A percentile compares a stretch with the other conserved stretches of the same genome.
phyloP scores from a whole-genome alignment of 2,797 vertebrate genomes.

The Aselliscus stoliczkanus region DNA sequence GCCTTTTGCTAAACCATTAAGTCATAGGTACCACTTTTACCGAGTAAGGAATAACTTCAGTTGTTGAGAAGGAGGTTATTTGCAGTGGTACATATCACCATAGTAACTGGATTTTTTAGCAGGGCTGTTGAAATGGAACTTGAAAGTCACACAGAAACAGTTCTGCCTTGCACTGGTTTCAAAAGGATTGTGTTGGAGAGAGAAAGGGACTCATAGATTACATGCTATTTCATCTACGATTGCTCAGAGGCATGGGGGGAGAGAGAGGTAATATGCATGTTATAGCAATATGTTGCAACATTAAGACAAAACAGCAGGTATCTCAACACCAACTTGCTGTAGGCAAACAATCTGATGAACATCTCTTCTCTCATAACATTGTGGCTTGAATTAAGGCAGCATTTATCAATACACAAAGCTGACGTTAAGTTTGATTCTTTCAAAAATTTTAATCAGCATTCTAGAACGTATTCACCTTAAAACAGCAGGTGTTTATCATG shows the following conservation, averaged over 20 bases:
- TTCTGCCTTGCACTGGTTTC: background rate
- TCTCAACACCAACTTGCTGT: background rate
- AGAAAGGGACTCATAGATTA: background rate
- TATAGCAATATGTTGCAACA: background rate
- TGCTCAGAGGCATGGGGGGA: background rate
- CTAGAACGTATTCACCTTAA: background rate
- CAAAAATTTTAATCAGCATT: background rate
- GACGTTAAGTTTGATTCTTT: background rate
- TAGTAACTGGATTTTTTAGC: conserved; percentile 66
- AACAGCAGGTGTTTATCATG: background rate
- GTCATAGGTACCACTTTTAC: conserved; percentile 10
- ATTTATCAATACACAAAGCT: background rate
- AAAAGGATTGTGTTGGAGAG: background rate
- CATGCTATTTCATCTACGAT: conserved; percentile 28
- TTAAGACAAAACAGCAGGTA: background rate
- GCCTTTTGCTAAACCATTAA: conserved; percentile 61
- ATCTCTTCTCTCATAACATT: background rate
- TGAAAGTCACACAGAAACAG: conserved; percentile 49
- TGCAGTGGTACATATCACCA: conserved; percentile 53
- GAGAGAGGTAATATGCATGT: background rate
- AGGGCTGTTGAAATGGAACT: conserved; percentile 53
- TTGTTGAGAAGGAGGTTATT: conserved; percentile 35
- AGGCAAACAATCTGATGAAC: background rate
- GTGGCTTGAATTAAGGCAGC: background rate
- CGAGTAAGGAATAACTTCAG: conserved; percentile 33